phyloP scores from a whole-genome alignment of 1,140 invertebrate genomes.

The Batillaria attramentaria region DNA sequence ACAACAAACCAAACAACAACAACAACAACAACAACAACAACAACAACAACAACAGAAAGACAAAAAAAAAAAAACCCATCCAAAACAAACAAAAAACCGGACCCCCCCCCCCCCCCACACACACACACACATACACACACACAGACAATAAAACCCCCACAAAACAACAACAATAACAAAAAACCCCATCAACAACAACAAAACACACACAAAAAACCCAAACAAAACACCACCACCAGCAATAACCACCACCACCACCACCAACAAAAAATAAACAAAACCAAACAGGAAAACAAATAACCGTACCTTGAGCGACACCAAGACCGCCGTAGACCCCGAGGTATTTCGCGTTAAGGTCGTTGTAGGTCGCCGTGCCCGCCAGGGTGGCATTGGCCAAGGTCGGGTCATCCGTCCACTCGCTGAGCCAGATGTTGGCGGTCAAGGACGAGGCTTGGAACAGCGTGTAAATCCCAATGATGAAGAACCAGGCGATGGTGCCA shows the following conservation, averaged over 20 bases:
- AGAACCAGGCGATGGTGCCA: constrained; percentile 80
- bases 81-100: too few relatives aligned
- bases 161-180: too few relatives aligned
- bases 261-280: background rate
- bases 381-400: constrained; percentile 36
- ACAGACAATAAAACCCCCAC: too few relatives aligned
- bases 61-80: too few relatives aligned
- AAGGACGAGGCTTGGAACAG: constrained; percentile 73
- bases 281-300: background rate
- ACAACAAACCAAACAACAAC: too few relatives aligned
- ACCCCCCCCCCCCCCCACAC: too few relatives aligned
- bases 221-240: background rate
- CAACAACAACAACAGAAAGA: background rate
- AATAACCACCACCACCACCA: too few relatives aligned
- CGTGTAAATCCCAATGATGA: constrained; percentile 86
- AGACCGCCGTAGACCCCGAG: constrained; percentile 28
- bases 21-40: background rate
- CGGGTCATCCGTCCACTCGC: constrained; percentile 33
- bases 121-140: too few relatives aligned
- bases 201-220: too few relatives aligned
- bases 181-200: too few relatives aligned
- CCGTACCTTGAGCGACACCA: constrained; percentile 30
- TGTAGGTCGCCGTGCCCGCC: constrained; percentile 3
- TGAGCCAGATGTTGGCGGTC: constrained; percentile 28
- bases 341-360: constrained; percentile 17